Evolutionary conservation across 1,140 invertebrate species (phyloP), one percentile per base, ranked within the genome.

Genomic region (Gryllus bimaculatus): DNA sequence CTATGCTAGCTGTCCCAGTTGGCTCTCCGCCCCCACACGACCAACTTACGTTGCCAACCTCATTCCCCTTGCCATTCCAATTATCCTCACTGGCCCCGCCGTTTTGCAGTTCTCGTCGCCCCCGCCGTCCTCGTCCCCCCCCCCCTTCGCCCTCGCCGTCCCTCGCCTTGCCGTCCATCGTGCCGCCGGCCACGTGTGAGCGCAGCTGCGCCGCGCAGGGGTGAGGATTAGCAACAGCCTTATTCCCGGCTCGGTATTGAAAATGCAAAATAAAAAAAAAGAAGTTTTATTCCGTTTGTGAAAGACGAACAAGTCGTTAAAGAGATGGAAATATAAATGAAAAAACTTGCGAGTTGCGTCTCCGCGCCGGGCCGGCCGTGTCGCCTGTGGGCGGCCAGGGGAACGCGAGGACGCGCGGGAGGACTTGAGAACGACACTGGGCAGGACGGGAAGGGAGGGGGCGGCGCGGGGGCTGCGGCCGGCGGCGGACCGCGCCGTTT

Each of bases 161-260:
- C 54, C 0, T 1, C 2, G 54, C 26, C 26, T 39, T 66, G 54
- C 10, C 10, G 18, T 66, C 10, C 54, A 2, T 7, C 10, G 7
- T 18, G 54, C 54, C 18, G 54, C 54, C 54, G 10, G 18, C 10
- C 54, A 66, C 54, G 54, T 13, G 18, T 18, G 54, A 66, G 54
- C 54, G 54, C 54, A 75, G 74, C 76, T 18, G 76, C n/a, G 39
- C n/a, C 48, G 48, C 13, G 48, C 15, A 48, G 39, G 77, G 49
- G 77, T 78, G 77, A 78, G 77, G 77, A 78, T 73, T 78, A 48
- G 49, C 77, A 78, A 78, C 48, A 74, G 77, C 77, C 39, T 73
- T 20, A 73, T 78, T 78, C 48, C 48, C 48, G 47, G 39, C 21
- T 15, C 48, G 47, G 47, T 78, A 78, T 78, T 78, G 47, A 78